These are phyloP conservation scores for Parauchenoglanis punctatus DNA, from an alignment of 2,797 vertebrate species.

Conservation along the genomic window DNA sequence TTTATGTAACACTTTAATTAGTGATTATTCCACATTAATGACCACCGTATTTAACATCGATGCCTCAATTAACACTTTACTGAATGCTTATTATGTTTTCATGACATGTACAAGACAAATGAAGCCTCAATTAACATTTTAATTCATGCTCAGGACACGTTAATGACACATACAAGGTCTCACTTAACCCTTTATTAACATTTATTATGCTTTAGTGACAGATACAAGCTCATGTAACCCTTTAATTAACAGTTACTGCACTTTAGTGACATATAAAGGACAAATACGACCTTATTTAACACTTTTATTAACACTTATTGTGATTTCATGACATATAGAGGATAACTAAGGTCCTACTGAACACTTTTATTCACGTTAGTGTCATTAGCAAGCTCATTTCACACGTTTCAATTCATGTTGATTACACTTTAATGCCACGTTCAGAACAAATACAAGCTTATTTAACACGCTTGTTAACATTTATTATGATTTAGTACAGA, in stretches of 20 bases:
- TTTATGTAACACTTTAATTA: neutral
- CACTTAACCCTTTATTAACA: conserved; percentile 12
- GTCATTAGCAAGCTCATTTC: too few species aligned
- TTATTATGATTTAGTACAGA: neutral
- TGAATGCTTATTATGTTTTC: neutral
- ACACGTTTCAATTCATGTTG: neutral
- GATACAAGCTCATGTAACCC: neutral
- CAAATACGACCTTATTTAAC: neutral
- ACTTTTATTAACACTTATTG: neutral
- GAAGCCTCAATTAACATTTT: neutral
- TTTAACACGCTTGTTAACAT: neutral
- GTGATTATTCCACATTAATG: too few species aligned
- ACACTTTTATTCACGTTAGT: neutral
- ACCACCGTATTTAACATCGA: neutral
- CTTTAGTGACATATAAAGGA: neutral
- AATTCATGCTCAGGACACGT: neutral
- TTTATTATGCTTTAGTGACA: neutral
- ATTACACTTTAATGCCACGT: neutral
- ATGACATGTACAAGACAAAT: neutral
- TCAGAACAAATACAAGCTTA: neutral
- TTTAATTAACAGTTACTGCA: neutral
- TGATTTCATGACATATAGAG: neutral
- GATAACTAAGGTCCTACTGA: neutral
- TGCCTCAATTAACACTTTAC: neutral
- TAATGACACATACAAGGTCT: neutral